Evolutionary conservation across 2,113 vertebrate species (phyloP), one percentile per base, ranked within the genome.

Genomic region (Rafetus swinhoei): DNA sequence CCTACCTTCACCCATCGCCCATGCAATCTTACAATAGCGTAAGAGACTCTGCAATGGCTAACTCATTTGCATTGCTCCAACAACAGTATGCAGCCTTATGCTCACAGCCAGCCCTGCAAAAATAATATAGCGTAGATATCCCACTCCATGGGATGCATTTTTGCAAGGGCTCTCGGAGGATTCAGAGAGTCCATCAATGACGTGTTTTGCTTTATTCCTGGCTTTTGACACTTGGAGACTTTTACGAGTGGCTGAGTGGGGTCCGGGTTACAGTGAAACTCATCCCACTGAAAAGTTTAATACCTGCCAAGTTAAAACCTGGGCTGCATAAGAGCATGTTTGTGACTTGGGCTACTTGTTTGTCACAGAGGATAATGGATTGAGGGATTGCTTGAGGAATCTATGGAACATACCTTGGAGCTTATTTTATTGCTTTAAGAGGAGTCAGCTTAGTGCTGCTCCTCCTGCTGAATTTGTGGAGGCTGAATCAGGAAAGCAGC

Each of bases 1-100:
- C 45, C 45, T 45, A 45, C 45, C 6, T 45, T 45, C 45, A 45
- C 45, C 45, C 6, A 45, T 45, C 6, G 45, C 45, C 45, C 45
- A 45, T 45, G 88, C 79, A 59, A 2, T 84, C 81, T 57, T 45
- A 90, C n/a, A 21, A 72, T 35, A 90, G 94, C 86, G 55, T 53
- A 82, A 87, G 84, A 92, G 84, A 19, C 93, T 84, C 86, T 1
- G 25, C 55, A 50, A 93, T 77, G 90, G 59, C 21, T 86, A 83
- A 97, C 94, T 97, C 94, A 87, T 29, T 81, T 24, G 90, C 81
- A 93, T 45, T 93, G 88, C 83, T 92, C 88, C 91, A 93, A 79
- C 72, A 87, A 86, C 81, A 89, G 0, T 24, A 59, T 22, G 79
- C 87, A 90, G 91, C 62, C 84, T 72, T 79, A 54, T 60, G 82